A percentile compares a stretch with the other conserved stretches of the same genome.
Evolutionary conservation across 2,888 invertebrate genomes (phyloP).

Genomic region (Idaea dimidiata): DNA sequence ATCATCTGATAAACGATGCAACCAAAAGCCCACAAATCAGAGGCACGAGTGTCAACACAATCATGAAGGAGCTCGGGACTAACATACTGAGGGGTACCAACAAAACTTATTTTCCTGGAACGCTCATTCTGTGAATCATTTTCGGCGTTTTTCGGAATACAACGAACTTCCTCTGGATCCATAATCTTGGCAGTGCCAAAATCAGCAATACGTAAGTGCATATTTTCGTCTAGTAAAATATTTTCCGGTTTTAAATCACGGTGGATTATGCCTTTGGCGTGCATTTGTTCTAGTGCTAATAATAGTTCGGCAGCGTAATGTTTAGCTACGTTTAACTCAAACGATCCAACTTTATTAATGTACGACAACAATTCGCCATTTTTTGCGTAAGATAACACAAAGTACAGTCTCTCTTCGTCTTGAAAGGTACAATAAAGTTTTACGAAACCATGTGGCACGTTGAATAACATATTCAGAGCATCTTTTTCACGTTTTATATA

Average conservation of each 20-base stretch:
- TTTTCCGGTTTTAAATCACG: conserved; percentile 99
- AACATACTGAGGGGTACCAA: conserved; percentile 99
- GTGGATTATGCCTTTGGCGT: conserved; percentile 93
- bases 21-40: conserved; percentile 98
- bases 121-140: conserved; percentile 67
- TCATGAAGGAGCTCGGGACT: conserved; percentile 97
- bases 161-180: conserved; percentile 57
- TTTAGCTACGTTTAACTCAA: conserved; percentile 92
- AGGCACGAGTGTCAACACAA: conserved; percentile 86
- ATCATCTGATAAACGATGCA: conserved; percentile 99
- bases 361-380: conserved; percentile 96
- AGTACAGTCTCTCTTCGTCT: conserved; percentile 94
- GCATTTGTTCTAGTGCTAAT: conserved; percentile 94
- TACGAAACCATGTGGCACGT: conserved; percentile 93
- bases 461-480: conserved; percentile 91
- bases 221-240: conserved; percentile 95
- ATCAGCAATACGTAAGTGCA: conserved; percentile 98
- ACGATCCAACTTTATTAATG: conserved; percentile 93
- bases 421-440: conserved; percentile 98
- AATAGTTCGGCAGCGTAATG: conserved; percentile 98
- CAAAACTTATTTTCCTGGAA: conserved; percentile 91
- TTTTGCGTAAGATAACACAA: conserved; percentile 94
- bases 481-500: conserved; percentile 97
- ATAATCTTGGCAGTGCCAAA: conserved; percentile 97
- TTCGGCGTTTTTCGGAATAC: conserved; percentile 41